Evolutionary conservation across 1,140 invertebrate genomes (phyloP), one percentile per base, ranked within the genome.

Genomic region (Pissodes strobi): DNA sequence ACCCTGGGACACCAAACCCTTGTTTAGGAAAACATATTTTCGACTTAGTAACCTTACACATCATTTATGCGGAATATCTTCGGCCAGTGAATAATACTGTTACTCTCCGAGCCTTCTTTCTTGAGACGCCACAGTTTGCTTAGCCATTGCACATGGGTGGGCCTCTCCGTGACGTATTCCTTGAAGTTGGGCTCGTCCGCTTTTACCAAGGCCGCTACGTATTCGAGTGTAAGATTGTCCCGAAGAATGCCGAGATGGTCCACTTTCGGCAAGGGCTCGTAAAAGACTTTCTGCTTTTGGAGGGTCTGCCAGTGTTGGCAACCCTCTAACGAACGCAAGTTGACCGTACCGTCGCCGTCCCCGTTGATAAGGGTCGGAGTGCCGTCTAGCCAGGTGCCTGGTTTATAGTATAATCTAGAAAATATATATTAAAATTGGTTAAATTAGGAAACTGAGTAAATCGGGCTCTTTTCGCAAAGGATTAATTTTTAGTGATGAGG

Each of bases 271-370:
- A 93, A 85, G 6, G 81, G 66, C 71, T 87, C 69, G 52, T 85
- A 78, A 71, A 87, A 86, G 37, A 95, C 82, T 69, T 82, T 81
- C 60, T 86, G 83, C 60, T 85, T 85, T 72, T 90, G 89, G 1
- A 76, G 46, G 15, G 27, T 67, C 41, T 70, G 67, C 94, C 94
- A 97, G 56, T 84, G 81, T 18, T 84, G 75, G 79, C 95, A 98
- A 4, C 87, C 93, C 65, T 86, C 78, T 5, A 97, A 82, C 68
- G 93, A 96, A 58, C 91, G 83, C 43, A 86, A 74, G 81, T 98
- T 98, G 0, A 98, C 96, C 0, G 95, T 98, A 12, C 97, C 97
- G 82, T 99, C 97, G 1, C 97, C 97, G 76, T 95, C 87, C 1
- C 93, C 95, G 55, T 81, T 82, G 2, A 86, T 81, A n/a, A 95